These are phyloP conservation scores for Quiscalus mexicanus DNA, from an alignment of 2,113 vertebrate genomes.

Conservation along the genomic window DNA sequence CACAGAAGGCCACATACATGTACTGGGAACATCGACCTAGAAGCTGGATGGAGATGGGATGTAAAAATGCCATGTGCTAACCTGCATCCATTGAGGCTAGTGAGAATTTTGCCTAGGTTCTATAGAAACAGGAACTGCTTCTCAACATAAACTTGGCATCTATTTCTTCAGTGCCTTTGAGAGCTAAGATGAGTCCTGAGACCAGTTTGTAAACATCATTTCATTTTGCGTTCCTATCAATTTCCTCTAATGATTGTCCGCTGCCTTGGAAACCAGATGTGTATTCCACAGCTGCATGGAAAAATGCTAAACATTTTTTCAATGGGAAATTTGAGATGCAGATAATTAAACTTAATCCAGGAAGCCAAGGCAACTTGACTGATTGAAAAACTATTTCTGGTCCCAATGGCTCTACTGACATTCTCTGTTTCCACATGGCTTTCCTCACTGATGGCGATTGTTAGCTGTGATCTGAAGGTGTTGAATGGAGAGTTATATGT, in stretches of 20 bases:
- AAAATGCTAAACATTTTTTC: neutral
- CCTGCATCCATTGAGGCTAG: neutral
- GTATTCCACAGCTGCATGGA: neutral
- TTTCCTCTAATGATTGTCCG: neutral
- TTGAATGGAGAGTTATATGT: rapidly evolving
- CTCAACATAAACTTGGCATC: neutral
- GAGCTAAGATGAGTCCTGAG: neutral
- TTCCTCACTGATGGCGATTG: neutral
- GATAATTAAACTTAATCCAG: neutral
- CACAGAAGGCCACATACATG: rapidly evolving
- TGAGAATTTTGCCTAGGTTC: neutral
- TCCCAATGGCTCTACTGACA: neutral
- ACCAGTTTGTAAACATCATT: neutral
- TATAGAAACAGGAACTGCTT: neutral
- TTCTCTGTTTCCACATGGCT: neutral
- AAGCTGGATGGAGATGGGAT: neutral
- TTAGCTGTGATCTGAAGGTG: neutral
- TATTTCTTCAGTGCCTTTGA: neutral
- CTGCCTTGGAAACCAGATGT: neutral
- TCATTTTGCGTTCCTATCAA: neutral
- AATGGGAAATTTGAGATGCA: neutral
- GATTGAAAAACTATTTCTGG: neutral
- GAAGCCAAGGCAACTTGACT: neutral
- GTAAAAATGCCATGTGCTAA: neutral
- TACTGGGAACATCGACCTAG: rapidly evolving